Evolutionary conservation across 2,113 vertebrate species (phyloP).

Genomic region (Nycticorax nycticorax): DNA sequence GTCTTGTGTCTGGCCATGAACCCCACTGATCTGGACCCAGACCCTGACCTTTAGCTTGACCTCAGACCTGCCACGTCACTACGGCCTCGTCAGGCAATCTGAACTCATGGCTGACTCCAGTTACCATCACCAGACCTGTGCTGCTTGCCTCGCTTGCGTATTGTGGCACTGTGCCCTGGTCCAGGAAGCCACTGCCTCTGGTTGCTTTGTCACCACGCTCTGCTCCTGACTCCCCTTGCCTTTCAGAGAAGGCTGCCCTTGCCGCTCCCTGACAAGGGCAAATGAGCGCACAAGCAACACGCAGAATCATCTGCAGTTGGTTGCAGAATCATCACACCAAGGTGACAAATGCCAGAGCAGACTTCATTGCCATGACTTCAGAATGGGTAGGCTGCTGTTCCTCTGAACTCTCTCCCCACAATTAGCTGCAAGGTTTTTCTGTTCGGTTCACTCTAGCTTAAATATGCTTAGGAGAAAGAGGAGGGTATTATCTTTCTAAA

Average conservation of each 20-base stretch:
- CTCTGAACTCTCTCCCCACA: not conserved
- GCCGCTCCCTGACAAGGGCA: not conserved
- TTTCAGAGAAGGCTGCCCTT: not conserved
- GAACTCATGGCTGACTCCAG: not conserved
- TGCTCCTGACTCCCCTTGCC: not conserved
- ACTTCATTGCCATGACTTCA: not conserved
- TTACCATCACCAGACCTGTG: not conserved
- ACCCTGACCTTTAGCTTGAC: not conserved
- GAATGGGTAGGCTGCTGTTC: not conserved
- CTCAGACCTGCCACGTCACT: not conserved
- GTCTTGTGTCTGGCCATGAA: not conserved
- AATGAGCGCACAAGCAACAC: rapidly evolving
- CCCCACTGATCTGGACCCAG: not conserved
- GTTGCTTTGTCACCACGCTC: not conserved
- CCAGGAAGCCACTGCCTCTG: not conserved
- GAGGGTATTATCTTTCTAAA: not conserved
- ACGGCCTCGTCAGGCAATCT: rapidly evolving
- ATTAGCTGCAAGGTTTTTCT: not conserved
- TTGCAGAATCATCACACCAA: not conserved
- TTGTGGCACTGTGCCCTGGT: not conserved
- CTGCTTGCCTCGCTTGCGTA: not conserved
- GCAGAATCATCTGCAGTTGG: not conserved
- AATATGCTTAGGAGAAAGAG: not conserved
- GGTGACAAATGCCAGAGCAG: not conserved
- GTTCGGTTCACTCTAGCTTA: not conserved